Base-by-base conservation (phyloP, 2,888 invertebrate genomes). In the Pseudococcus viburni region DNA sequence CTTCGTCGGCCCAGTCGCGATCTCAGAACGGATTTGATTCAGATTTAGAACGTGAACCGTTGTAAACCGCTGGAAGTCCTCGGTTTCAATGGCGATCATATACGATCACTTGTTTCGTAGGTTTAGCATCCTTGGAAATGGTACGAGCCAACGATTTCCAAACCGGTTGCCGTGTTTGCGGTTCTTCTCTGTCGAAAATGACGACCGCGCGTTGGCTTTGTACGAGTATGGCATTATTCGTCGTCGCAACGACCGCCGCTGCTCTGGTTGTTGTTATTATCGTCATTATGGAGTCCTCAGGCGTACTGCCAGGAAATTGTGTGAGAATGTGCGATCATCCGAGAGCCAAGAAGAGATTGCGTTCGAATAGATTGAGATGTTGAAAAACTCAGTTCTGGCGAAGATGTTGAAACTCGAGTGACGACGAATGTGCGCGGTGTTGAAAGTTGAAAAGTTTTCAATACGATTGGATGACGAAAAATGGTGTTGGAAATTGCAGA, bases 41-140 rank as follows among this genome's bases (percentile, higher is more conserved):
- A 26, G 73, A 33, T 73, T 73, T 73, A 26, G 59, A 73, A 73
- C 73, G 33, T 33, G 19, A 59, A 39, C 73, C 73, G 39, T 73
- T 33, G 73, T 55, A 86, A 86, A 86, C 86, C 86, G 86, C 86
- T 86, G 86, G 86, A 86, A 86, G 86, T 86, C 86, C 86, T 86
- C 86, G 86, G 86, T 86, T 86, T 86, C 68, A 86, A 86, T 73
- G 86, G 85, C 46, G 73, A 64, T 85, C 85, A 0, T 59, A 17
- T 26, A 33, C 33, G 39, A 73, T 73, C 73, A 39, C 73, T 73
- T 39, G 73, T 73, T 33, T 73, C 39, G 73, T 73, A 33, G 33
- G 73, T 73, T 73, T 26, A 73, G 26, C 73, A 73, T 73, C 73
- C 73, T 73, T 73, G 73, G 73, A 26, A 73, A 73, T 33, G 22